These are phyloP conservation scores for Andrena cerasifolii DNA, from an alignment of 1,140 invertebrate species.

Conservation along the genomic window DNA sequence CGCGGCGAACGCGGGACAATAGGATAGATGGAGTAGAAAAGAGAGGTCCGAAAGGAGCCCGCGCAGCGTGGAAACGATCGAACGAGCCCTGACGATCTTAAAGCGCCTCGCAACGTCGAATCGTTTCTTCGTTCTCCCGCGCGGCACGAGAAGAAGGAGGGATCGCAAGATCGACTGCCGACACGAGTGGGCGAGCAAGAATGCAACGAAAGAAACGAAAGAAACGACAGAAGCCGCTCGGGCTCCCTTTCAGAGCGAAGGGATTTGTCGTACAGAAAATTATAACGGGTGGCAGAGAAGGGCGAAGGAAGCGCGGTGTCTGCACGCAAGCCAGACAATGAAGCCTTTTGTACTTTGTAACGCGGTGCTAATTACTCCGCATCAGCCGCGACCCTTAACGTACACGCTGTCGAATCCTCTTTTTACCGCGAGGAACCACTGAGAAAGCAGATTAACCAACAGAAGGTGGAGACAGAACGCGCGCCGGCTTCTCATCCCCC, in stretches of 20 bases:
- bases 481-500: slow-evolving; percentile 33
- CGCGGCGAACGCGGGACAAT: slow-evolving; percentile 23
- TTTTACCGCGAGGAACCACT: slow-evolving; percentile 56
- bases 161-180: slow-evolving; percentile 5
- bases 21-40: not conserved
- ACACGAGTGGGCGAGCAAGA: not conserved
- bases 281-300: slow-evolving; percentile 9
- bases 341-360: slow-evolving; percentile 73
- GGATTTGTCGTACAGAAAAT: slow-evolving; percentile 73
- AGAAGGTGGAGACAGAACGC: slow-evolving; percentile 11
- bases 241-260: slow-evolving; percentile 67
- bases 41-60: slow-evolving; percentile 26
- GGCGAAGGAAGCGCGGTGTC: not conserved
- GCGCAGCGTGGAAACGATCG: slow-evolving; percentile 20
- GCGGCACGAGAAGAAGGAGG: not conserved
- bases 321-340: slow-evolving; percentile 64
- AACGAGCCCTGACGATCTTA: slow-evolving; percentile 34
- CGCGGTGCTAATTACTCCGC: slow-evolving; percentile 74
- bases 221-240: not conserved
- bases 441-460: slow-evolving; percentile 61
- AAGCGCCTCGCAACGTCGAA: no score
- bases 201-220: no score
- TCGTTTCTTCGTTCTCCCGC: slow-evolving; percentile 8
- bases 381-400: slow-evolving; percentile 59
- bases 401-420: slow-evolving; percentile 62